phyloP scores from a whole-genome alignment of 1,140 invertebrate species.

The Brachionus angularis region DNA sequence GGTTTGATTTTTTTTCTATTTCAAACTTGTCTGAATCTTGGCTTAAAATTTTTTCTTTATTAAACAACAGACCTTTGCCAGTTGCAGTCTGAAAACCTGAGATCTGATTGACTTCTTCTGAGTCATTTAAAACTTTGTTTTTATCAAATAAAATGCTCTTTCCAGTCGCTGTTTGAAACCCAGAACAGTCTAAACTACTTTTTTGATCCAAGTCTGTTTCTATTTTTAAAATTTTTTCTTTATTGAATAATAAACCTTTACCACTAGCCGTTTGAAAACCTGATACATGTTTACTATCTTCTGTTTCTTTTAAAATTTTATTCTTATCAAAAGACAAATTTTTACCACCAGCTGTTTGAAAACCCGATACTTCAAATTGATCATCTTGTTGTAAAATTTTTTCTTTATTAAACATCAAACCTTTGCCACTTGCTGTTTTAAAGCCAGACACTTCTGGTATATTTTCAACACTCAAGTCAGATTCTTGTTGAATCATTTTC shows the following conservation, averaged over 20 bases:
- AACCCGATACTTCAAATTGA: neutral
- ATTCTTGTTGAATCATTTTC: neutral
- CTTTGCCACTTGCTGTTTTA: constrained; percentile 5
- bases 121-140: no score
- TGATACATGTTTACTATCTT: neutral
- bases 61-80: neutral
- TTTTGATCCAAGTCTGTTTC: neutral
- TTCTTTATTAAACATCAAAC: neutral
- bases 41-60: neutral
- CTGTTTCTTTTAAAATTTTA: neutral
- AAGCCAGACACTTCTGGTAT: no score
- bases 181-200: no score
- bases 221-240: neutral
- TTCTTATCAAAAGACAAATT: neutral
- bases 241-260: neutral
- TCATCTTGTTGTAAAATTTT: neutral
- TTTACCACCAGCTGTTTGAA: neutral
- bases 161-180: no score
- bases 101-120: no score
- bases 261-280: constrained; percentile 3
- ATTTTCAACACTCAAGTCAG: neutral
- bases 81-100: constrained; percentile 20
- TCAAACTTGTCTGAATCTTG: no score
- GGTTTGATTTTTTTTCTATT: no score
- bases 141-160: no score